These are phyloP conservation scores for Eucriotettix oculatus DNA, from an alignment of 2,888 invertebrate genomes.

Conservation along the genomic window DNA sequence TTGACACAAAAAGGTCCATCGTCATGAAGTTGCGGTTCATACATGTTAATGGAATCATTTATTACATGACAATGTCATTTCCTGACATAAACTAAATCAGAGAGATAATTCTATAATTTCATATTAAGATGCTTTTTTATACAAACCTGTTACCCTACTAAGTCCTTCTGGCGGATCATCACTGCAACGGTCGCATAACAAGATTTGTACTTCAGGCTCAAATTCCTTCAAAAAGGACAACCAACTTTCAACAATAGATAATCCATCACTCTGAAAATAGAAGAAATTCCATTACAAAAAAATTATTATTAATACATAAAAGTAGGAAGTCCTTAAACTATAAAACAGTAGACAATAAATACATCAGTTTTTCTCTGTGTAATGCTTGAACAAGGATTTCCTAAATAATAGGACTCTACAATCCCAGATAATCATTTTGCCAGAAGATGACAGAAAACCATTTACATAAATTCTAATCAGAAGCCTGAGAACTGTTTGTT, in stretches of 20 bases:
- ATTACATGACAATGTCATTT: background rate
- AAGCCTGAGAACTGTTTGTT: too few species aligned
- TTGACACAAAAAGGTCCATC: too few species aligned
- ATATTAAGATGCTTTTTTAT: too few species aligned
- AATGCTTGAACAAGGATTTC: too few species aligned
- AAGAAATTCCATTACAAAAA: background rate
- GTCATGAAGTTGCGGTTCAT: too few species aligned
- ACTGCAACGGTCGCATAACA: constrained; percentile 36
- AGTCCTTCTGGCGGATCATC: constrained; percentile 23
- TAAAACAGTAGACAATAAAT: background rate
- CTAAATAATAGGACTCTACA: too few species aligned
- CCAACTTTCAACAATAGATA: constrained; percentile 28
- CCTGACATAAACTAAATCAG: background rate
- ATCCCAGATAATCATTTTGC: too few species aligned
- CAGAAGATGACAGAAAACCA: too few species aligned
- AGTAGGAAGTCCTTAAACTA: background rate
- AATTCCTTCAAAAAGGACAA: constrained; percentile 27
- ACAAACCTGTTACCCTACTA: constrained; percentile 17
- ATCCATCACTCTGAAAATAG: constrained; percentile 23
- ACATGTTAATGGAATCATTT: too few species aligned
- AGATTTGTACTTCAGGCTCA: constrained; percentile 37
- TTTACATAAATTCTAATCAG: too few species aligned
- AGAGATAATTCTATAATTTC: background rate
- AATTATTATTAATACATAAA: background rate
- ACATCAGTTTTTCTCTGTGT: background rate